A percentile compares a stretch with the other conserved stretches of the same genome.
Conservation (phyloP, 2,113 vertebrate species). For the Peromyscus californicus region DNA sequence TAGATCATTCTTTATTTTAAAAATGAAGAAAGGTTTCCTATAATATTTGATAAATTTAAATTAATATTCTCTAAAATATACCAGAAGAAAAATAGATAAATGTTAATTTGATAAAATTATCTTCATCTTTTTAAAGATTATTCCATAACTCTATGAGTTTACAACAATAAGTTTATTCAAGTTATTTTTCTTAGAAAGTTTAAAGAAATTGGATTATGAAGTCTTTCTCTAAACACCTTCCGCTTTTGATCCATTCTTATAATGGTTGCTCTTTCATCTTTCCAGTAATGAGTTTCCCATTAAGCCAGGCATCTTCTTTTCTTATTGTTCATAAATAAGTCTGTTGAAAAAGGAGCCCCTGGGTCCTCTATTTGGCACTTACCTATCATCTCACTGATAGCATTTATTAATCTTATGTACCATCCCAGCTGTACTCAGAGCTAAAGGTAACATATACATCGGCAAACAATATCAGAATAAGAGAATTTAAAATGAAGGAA, state of each 20-base stretch:
- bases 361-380: background rate
- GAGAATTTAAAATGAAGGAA: background rate
- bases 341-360: background rate
- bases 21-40: background rate
- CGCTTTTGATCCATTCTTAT: background rate
- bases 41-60: conserved; percentile 4
- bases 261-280: background rate
- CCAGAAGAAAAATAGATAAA: background rate
- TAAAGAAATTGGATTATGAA: background rate
- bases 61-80: background rate
- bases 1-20: background rate
- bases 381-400: background rate
- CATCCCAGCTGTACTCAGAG: background rate
- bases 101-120: background rate
- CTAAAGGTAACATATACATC: background rate
- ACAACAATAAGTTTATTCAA: background rate
- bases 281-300: background rate
- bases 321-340: background rate
- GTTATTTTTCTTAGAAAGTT: background rate
- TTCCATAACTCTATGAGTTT: background rate
- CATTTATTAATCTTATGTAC: background rate
- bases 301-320: background rate
- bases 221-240: background rate
- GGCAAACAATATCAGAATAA: background rate
- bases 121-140: background rate